Conservation (phyloP, 2,888 invertebrate genomes). For the Palloptera scutellata region DNA sequence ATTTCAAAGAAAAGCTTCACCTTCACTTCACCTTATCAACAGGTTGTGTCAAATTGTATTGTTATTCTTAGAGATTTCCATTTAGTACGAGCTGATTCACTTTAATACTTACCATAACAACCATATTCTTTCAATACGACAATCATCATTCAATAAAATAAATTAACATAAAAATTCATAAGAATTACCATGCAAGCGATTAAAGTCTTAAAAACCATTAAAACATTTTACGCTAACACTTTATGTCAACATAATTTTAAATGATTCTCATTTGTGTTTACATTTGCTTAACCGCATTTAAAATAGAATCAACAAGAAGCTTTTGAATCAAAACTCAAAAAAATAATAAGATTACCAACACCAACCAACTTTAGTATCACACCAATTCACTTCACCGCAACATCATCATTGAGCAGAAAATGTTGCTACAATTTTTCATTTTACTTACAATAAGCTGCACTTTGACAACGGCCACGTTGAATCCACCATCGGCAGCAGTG, state of each 20-base stretch:
- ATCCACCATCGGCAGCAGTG: not conserved
- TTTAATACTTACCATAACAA: too few species aligned
- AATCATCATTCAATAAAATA: too few species aligned
- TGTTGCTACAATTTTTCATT: conserved; percentile 25
- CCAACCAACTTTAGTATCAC: not conserved
- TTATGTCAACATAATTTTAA: conserved; percentile 42
- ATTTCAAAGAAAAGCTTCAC: too few species aligned
- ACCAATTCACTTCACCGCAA: not conserved
- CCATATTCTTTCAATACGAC: too few species aligned
- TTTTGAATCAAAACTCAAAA: conserved; percentile 2
- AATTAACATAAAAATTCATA: too few species aligned
- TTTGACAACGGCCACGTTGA: conserved; percentile 3
- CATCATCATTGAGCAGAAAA: not conserved
- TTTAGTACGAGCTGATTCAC: too few species aligned
- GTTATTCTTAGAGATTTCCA: too few species aligned
- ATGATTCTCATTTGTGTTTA: not conserved
- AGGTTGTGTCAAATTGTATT: too few species aligned
- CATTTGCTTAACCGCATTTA: too few species aligned
- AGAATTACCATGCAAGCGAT: too few species aligned
- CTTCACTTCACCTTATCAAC: too few species aligned
- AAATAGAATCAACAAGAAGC: not conserved
- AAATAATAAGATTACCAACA: not conserved
- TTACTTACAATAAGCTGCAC: conserved; percentile 1
- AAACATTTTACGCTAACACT: conserved; percentile 43
- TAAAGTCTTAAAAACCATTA: too few species aligned